These are phyloP conservation scores for Ectropis grisescens DNA, from an alignment of 1,140 invertebrate species.

Conservation along the genomic window DNA sequence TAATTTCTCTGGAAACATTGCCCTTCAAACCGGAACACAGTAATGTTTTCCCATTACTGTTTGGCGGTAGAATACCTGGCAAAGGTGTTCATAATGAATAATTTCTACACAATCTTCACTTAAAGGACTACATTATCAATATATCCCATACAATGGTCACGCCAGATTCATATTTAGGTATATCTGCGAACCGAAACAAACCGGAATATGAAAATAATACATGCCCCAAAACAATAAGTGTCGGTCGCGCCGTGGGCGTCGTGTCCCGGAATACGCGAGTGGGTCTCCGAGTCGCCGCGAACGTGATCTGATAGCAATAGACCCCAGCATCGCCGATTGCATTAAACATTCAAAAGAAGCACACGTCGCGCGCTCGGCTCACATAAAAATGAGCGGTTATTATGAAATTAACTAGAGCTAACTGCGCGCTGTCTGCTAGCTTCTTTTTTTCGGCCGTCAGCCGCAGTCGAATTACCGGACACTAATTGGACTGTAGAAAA, in stretches of 20 bases:
- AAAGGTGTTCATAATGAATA: too few relatives aligned
- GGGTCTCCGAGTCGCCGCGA: constrained; percentile 26
- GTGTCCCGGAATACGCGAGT: constrained; percentile 42
- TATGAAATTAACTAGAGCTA: constrained; percentile 61
- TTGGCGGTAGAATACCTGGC: too few relatives aligned
- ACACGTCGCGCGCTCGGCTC: constrained; percentile 31
- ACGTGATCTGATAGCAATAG: constrained; percentile 43
- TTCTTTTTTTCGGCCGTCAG: constrained; percentile 57
- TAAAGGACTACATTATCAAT: too few relatives aligned
- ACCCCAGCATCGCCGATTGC: constrained; percentile 22
- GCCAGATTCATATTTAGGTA: too few relatives aligned
- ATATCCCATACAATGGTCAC: too few relatives aligned
- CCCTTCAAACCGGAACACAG: too few relatives aligned
- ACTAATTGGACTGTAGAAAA: constrained; percentile 64
- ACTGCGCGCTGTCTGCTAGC: constrained; percentile 34
- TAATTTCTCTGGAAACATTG: too few relatives aligned
- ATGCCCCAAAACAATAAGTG: constrained; percentile 18
- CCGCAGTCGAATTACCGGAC: constrained; percentile 57
- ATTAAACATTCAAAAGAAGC: constrained; percentile 55
- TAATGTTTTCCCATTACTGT: constrained; percentile 38
- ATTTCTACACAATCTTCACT: too few relatives aligned
- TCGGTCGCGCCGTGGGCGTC: constrained; percentile 26
- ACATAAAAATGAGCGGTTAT: constrained; percentile 65
- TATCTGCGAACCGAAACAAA: too few relatives aligned
- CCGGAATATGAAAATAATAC: too few relatives aligned